phyloP scores from a whole-genome alignment of 2,113 vertebrate species.

The Danio rerio region DNA sequence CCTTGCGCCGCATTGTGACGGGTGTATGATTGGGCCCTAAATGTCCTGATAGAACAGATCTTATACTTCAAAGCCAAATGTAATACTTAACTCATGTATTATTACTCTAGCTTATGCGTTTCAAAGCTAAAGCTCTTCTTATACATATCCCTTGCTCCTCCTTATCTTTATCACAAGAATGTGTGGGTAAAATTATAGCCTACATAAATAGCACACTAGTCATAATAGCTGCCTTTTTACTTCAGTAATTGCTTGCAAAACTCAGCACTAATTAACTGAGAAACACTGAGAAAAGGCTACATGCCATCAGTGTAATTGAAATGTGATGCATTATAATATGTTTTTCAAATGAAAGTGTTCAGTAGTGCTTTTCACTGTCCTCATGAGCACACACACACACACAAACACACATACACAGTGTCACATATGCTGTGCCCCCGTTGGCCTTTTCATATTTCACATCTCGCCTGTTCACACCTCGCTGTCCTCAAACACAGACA shows the following conservation, averaged over 20 bases:
- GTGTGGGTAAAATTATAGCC: no score
- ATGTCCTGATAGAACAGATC: no score
- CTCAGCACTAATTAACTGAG: not conserved
- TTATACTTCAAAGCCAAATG: no score
- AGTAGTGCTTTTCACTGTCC: constrained; percentile 1
- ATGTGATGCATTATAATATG: not conserved
- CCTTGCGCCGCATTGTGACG: no score
- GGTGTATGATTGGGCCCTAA: no score
- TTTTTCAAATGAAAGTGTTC: not conserved
- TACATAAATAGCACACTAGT: no score
- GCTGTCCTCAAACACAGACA: not conserved
- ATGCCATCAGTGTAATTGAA: not conserved
- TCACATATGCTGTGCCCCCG: not conserved
- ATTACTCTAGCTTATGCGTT: no score
- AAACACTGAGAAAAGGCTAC: not conserved
- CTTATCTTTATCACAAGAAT: no score
- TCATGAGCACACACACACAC: constrained; percentile 15
- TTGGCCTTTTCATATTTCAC: constrained; percentile 31
- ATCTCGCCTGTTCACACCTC: constrained; percentile 6
- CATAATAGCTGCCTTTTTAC: not conserved
- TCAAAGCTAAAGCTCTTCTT: no score
- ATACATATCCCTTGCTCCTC: no score
- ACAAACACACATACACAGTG: constrained; percentile 23
- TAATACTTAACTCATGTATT: no score
- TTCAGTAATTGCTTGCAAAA: not conserved